These are phyloP conservation scores for Leucophenga varia DNA, from an alignment of 1,140 invertebrate genomes.

Conservation along the genomic window DNA sequence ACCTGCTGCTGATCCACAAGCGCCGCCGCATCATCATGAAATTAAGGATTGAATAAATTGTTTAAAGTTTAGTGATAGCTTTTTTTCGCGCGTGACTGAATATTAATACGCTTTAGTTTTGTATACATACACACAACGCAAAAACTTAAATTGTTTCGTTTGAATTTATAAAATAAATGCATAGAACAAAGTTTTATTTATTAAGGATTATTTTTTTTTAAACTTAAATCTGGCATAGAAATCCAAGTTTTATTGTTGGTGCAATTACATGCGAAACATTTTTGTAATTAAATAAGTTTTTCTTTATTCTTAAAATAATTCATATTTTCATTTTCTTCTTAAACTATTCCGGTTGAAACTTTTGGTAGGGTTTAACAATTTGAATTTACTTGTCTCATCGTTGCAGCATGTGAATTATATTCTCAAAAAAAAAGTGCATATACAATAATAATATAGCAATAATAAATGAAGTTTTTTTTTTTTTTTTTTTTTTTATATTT, in stretches of 20 bases:
- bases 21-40: constrained; percentile 20
- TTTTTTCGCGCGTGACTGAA: constrained; percentile 29
- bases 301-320: background rate
- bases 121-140: background rate
- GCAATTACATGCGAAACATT: background rate
- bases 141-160: background rate
- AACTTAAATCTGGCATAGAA: too few relatives aligned
- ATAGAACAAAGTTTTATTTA: background rate
- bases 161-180: background rate
- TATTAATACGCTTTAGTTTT: background rate
- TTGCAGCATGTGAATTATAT: too few relatives aligned
- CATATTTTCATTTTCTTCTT: background rate
- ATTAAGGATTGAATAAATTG: constrained; percentile 3
- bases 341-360: background rate
- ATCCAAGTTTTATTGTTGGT: background rate
- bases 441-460: too few relatives aligned
- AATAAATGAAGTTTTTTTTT: too few relatives aligned
- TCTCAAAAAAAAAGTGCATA: too few relatives aligned
- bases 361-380: too few relatives aligned
- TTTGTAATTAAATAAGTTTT: background rate
- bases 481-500: too few relatives aligned
- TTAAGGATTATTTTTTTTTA: too few relatives aligned
- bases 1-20: constrained; percentile 37
- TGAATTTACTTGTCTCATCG: too few relatives aligned
- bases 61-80: background rate